Percentiles rank a stretch among this genome's conserved stretches.
These are phyloP conservation scores for Anoplius nigerrimus DNA, from an alignment of 2,888 invertebrate species.

Conservation along the genomic window DNA sequence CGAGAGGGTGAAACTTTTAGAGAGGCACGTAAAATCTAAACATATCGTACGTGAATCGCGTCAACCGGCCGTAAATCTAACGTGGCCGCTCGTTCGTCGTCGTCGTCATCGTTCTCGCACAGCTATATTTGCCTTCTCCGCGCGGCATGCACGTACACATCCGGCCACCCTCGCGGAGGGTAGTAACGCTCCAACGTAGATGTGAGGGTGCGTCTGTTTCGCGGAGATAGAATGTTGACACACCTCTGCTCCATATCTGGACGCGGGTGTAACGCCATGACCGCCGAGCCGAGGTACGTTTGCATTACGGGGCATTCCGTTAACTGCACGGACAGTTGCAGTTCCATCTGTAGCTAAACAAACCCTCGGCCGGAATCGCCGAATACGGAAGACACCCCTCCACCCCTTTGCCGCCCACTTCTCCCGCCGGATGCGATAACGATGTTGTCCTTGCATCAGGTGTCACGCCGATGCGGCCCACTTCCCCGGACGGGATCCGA, in stretches of 20 bases:
- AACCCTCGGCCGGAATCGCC: slow-evolving; percentile 19
- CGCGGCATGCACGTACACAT: neutral
- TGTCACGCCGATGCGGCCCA: too few species aligned
- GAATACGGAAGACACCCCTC: neutral
- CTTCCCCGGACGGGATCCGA: too few species aligned
- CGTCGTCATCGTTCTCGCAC: neutral
- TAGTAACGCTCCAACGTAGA: neutral
- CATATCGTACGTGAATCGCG: slow-evolving; percentile 16
- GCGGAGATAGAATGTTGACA: too few species aligned
- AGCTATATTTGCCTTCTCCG: slow-evolving; percentile 7
- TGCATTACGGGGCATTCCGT: slow-evolving; percentile 35
- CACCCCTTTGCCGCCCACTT: too few species aligned
- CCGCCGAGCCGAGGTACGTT: slow-evolving; percentile 32
- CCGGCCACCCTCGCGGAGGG: too few species aligned
- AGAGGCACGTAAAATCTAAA: slow-evolving; percentile 38
- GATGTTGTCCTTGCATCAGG: too few species aligned
- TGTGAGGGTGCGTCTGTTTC: neutral
- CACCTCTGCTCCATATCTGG: slow-evolving; percentile 9
- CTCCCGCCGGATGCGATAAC: too few species aligned
- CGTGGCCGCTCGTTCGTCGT: slow-evolving; percentile 10
- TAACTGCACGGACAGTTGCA: slow-evolving; percentile 35
- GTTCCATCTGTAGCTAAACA: slow-evolving; percentile 33
- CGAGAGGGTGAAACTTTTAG: slow-evolving; percentile 8
- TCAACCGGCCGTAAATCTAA: neutral
- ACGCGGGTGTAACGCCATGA: slow-evolving; percentile 2